These are phyloP conservation scores for Agrochola lychnidis DNA, from an alignment of 2,888 invertebrate species.

Conservation along the genomic window DNA sequence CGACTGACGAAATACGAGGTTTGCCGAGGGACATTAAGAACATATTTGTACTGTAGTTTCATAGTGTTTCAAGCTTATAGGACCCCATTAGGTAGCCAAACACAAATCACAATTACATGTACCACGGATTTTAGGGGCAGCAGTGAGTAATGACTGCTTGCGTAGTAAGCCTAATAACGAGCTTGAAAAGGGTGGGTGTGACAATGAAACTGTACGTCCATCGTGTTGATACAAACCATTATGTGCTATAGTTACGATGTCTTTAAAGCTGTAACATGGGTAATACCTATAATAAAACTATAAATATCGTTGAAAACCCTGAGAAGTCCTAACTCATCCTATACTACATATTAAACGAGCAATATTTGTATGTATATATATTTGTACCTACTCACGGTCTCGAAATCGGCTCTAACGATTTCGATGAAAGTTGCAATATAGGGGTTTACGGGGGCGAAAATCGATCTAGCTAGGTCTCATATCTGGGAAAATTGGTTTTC, in stretches of 20 bases:
- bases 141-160: slow-evolving; percentile 47
- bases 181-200: slow-evolving; percentile 2
- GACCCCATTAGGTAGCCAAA: slow-evolving; percentile 39
- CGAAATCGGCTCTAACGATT: too few relatives aligned
- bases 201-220: background rate
- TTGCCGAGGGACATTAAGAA: too few relatives aligned
- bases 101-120: slow-evolving; percentile 53
- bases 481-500: too few relatives aligned
- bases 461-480: too few relatives aligned
- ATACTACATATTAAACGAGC: too few relatives aligned
- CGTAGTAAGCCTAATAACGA: slow-evolving; percentile 14
- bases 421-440: too few relatives aligned
- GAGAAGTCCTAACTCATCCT: too few relatives aligned
- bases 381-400: too few relatives aligned
- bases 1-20: too few relatives aligned
- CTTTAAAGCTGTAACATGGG: background rate
- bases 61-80: slow-evolving; percentile 14
- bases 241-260: background rate
- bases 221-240: background rate
- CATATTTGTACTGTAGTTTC: background rate
- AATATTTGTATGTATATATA: too few relatives aligned
- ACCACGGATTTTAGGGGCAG: slow-evolving; percentile 37
- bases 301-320: background rate
- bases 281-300: background rate
- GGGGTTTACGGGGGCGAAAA: too few relatives aligned